Percentiles rank a stretch among this genome's conserved stretches.
phyloP scores from a whole-genome alignment of 2,888 invertebrate species.

The Cataglyphis rosenhaueri region DNA sequence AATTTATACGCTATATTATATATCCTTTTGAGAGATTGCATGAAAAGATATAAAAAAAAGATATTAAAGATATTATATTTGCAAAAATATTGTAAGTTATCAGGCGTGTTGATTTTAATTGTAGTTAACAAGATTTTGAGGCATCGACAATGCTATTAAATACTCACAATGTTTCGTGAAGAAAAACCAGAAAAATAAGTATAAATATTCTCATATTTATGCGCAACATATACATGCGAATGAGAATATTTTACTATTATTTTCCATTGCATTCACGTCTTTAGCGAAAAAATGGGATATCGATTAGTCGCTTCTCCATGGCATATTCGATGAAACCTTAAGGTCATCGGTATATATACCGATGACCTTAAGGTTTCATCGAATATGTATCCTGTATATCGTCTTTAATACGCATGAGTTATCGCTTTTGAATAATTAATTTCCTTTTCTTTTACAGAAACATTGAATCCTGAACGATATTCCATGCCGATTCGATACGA shows the following conservation, averaged over 20 bases:
- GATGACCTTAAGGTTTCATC: background rate
- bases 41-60: conserved; percentile 16
- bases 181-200: background rate
- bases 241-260: background rate
- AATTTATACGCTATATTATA: background rate
- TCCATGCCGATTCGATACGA: background rate
- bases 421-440: background rate
- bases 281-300: conserved; percentile 22
- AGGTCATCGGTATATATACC: conserved; percentile 14
- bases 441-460: background rate
- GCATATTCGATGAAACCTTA: conserved; percentile 23
- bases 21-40: background rate
- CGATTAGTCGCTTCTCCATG: conserved; percentile 25
- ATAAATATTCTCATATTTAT: background rate
- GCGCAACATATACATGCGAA: background rate
- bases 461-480: background rate
- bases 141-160: too few relatives aligned
- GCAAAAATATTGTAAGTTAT: background rate
- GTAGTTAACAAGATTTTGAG: background rate
- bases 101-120: background rate
- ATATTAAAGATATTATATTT: conserved; percentile 10
- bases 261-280: conserved; percentile 10
- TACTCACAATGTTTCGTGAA: background rate
- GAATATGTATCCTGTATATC: background rate
- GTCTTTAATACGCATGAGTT: background rate